A percentile compares a stretch with the other conserved stretches of the same genome.
Conservation (phyloP, 1,140 invertebrate species). For the Platyura marginata region DNA sequence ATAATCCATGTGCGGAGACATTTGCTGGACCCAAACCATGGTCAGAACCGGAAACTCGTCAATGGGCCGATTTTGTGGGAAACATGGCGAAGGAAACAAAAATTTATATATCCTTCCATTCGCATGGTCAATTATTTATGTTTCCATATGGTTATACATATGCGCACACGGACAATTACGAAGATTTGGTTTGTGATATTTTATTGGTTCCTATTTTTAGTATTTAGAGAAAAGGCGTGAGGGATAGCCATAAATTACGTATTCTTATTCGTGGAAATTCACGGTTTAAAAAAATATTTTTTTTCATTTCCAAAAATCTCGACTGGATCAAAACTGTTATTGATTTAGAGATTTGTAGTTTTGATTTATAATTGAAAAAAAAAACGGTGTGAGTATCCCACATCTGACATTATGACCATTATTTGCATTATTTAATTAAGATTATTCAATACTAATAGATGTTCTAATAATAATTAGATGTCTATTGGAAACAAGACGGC, state of each 20-base stretch:
- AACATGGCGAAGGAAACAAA: constrained; percentile 19
- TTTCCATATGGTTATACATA: constrained; percentile 25
- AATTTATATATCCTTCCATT: constrained; percentile 29
- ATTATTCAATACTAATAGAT: too few relatives aligned
- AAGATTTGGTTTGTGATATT: constrained; percentile 7
- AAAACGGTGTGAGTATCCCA: too few relatives aligned
- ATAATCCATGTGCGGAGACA: constrained; percentile 33
- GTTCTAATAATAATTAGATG: background rate
- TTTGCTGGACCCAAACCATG: constrained; percentile 36
- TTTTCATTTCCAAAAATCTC: too few relatives aligned
- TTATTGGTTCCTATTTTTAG: too few relatives aligned
- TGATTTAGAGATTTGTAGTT: background rate
- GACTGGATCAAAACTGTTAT: too few relatives aligned
- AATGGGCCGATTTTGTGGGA: constrained; percentile 24
- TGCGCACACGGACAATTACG: constrained; percentile 13
- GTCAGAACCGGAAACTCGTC: constrained; percentile 37
- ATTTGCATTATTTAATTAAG: too few relatives aligned
- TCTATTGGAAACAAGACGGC: constrained; percentile 21
- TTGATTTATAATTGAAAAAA: too few relatives aligned
- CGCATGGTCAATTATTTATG: constrained; percentile 27
- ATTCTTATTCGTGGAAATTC: too few relatives aligned
- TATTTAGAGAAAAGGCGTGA: too few relatives aligned
- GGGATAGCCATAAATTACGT: too few relatives aligned
- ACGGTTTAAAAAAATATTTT: too few relatives aligned
- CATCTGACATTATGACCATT: too few relatives aligned